Evolutionary conservation across 2,797 vertebrate genomes (phyloP).

Genomic region (Scleropages formosus): DNA sequence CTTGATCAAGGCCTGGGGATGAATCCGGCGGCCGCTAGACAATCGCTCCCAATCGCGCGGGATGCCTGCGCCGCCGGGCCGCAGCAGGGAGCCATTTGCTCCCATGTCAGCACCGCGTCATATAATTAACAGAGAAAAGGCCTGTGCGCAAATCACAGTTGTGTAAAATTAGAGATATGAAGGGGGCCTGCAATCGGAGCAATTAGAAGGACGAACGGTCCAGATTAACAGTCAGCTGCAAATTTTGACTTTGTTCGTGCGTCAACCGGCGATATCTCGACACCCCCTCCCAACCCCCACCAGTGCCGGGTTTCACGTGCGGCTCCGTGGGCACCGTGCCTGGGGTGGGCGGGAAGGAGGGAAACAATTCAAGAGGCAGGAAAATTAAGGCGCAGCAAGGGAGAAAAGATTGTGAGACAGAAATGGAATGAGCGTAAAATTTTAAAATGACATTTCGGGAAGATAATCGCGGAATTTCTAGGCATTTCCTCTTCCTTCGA

Average conservation of each 20-base stretch:
- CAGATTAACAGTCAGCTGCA: background rate
- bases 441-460: too few species aligned
- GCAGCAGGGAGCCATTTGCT: background rate
- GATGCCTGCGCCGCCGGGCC: too few species aligned
- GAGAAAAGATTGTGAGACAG: too few species aligned
- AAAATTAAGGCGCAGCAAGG: too few species aligned
- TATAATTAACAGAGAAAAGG: background rate
- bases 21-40: background rate
- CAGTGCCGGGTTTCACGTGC: too few species aligned
- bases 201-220: background rate
- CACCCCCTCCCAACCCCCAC: too few species aligned
- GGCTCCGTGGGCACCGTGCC: too few species aligned
- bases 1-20: background rate
- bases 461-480: too few species aligned
- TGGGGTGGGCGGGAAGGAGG: too few species aligned
- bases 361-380: too few species aligned
- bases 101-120: background rate
- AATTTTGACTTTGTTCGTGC: background rate
- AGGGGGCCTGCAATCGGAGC: background rate
- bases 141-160: background rate
- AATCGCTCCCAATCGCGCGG: background rate
- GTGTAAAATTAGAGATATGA: background rate
- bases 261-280: background rate
- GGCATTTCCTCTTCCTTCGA: too few species aligned
- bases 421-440: too few species aligned